Evolutionary conservation across 2,797 vertebrate genomes (phyloP), one percentile per base, ranked within the genome.

Genomic region (Cottoperca gobio): DNA sequence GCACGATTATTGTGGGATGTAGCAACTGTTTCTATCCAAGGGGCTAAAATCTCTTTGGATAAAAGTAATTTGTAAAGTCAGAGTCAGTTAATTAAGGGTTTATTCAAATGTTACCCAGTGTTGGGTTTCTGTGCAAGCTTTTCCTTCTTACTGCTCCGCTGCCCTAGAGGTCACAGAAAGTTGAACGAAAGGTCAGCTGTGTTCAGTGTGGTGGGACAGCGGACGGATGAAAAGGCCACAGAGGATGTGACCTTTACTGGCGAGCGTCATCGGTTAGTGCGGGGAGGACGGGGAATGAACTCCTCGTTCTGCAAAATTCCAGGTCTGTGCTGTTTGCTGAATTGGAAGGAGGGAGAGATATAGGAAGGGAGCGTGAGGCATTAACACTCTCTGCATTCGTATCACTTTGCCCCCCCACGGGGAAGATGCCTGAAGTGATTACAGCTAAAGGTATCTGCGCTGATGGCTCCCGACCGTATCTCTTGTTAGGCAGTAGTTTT

Each of bases 101-200:
- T 50, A 50, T 43, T 67, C 26, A 70, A n/a, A n/a, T n/a, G n/a
- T n/a, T n/a, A n/a, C n/a, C n/a, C n/a, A 72, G 78, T 73, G 37
- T 70, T 62, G 53, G n/a, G 39, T 76, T 61, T 70, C 13, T 52
- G 54, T 57, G 42, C n/a, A n/a, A n/a, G n/a, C n/a, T 59, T 72
- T 63, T 39, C 17, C 37, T 40, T 12, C 35, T 23, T 73, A 35
- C 73, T 45, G 50, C 45, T 79, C 59, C 35, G 45, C 57, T 63
- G 52, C 71, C 53, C 49, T 16, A 70, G 86, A 93, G 82, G 86
- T 90, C 87, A 88, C 68, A 24, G 9, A 45, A 59, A 87, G 88
- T 85, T 88, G 69, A 90, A 67, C 2, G 50, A 93, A 94, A 93
- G 88, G 92, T 93, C 83, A 81, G 40, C 46, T 12, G 64, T 73